Evolutionary conservation across 2,113 vertebrate species (phyloP).

Genomic region (Peromyscus polionotus): DNA sequence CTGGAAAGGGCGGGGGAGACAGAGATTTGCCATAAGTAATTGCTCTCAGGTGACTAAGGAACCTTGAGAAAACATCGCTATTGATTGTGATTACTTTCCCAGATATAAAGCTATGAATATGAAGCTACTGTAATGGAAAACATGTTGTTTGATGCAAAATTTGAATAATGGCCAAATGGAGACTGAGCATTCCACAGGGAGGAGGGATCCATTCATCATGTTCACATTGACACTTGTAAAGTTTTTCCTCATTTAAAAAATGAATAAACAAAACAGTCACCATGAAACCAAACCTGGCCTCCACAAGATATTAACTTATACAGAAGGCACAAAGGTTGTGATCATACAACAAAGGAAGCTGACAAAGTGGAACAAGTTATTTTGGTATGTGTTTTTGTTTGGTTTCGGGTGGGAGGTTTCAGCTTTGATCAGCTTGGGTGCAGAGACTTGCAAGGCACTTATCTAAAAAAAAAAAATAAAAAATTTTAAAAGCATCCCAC

Average conservation of each 20-base stretch:
- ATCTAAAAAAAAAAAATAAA: not conserved
- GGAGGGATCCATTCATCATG: not conserved
- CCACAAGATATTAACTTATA: not conserved
- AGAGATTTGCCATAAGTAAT: not conserved
- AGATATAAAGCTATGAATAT: conserved; percentile 22
- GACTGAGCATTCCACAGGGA: not conserved
- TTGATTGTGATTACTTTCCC: conserved; percentile 33
- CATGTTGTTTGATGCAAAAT: not conserved
- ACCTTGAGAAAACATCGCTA: not conserved
- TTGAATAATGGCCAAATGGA: not conserved
- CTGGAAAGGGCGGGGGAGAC: not conserved
- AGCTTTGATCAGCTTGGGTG: not conserved
- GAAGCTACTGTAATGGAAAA: conserved; percentile 8
- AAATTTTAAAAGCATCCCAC: not conserved
- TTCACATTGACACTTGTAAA: not conserved
- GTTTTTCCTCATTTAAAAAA: not conserved
- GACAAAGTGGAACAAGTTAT: not conserved
- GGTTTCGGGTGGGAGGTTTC: not conserved
- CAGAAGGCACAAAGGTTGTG: not conserved
- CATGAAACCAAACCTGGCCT: not conserved
- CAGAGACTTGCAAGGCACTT: not conserved
- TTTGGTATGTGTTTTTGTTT: not conserved
- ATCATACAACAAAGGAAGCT: not conserved
- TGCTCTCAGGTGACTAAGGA: not conserved
- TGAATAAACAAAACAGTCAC: not conserved